phyloP scores from a whole-genome alignment of 2,888 invertebrate genomes.

The Cheilosia vernalis region DNA sequence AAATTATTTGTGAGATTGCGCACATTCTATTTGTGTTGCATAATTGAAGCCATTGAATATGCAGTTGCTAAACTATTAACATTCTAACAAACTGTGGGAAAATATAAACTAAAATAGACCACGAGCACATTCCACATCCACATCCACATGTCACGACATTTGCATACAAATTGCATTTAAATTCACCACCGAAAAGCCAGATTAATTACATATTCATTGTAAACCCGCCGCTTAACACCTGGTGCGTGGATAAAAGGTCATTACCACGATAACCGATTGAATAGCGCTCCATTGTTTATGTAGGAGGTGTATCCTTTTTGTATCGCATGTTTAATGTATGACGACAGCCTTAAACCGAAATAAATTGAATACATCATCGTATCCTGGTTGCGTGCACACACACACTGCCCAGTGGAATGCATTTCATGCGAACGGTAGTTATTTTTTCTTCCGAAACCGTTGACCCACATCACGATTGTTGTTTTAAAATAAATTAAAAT shows the following conservation, averaged over 20 bases:
- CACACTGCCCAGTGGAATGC: no score
- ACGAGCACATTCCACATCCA: no score
- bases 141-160: no score
- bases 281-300: background rate
- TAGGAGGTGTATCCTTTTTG: background rate
- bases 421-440: background rate
- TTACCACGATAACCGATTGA: background rate
- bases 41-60: no score
- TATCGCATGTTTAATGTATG: slow-evolving; percentile 1
- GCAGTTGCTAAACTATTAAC: no score
- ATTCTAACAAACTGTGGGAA: no score
- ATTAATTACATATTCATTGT: no score
- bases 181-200: no score
- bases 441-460: background rate
- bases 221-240: no score
- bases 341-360: background rate
- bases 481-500: background rate
- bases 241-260: no score
- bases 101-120: no score
- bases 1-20: background rate
- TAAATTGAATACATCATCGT: background rate
- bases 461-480: slow-evolving; percentile 1
- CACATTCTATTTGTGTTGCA: background rate
- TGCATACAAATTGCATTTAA: no score
- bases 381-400: background rate